Evolutionary conservation across 2,888 invertebrate genomes (phyloP).

Genomic region (Hanleya hanleyi): DNA sequence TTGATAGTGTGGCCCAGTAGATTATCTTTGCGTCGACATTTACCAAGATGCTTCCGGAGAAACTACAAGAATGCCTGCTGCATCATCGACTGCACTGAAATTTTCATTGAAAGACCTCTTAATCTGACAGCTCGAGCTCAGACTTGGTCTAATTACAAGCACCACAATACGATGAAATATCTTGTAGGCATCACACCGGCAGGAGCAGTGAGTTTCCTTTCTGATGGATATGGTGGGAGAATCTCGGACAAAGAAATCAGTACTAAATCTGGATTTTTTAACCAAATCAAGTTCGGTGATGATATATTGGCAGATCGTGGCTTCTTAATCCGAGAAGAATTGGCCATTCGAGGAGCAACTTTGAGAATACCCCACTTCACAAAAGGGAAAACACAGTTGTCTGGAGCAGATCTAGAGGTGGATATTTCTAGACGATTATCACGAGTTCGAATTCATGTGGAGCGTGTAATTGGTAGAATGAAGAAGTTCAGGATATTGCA

Average conservation of each 20-base stretch:
- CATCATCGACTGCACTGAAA: slow-evolving; percentile 33
- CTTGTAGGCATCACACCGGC: slow-evolving; percentile 18
- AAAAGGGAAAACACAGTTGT: background rate
- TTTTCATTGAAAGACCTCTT: slow-evolving; percentile 23
- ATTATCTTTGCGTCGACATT: background rate
- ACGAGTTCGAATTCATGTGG: too few relatives aligned
- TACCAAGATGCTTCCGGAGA: background rate
- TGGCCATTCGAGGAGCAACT: background rate
- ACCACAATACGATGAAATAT: slow-evolving; percentile 31
- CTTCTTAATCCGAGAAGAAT: slow-evolving; percentile 37
- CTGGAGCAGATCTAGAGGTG: background rate
- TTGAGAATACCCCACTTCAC: too few relatives aligned
- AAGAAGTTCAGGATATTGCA: too few relatives aligned
- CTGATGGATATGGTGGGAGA: slow-evolving; percentile 32
- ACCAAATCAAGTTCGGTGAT: slow-evolving; percentile 16
- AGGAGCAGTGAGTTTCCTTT: slow-evolving; percentile 27
- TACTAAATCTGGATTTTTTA: slow-evolving; percentile 30
- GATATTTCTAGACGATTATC: background rate
- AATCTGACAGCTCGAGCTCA: slow-evolving; percentile 15
- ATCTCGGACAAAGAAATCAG: slow-evolving; percentile 35
- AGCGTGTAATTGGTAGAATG: too few relatives aligned
- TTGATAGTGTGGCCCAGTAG: background rate
- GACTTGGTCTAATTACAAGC: slow-evolving; percentile 28
- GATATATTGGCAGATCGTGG: slow-evolving; percentile 43
- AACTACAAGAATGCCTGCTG: background rate